Conservation (phyloP, 2,113 vertebrate genomes). For the Triplophysa siluroides region DNA sequence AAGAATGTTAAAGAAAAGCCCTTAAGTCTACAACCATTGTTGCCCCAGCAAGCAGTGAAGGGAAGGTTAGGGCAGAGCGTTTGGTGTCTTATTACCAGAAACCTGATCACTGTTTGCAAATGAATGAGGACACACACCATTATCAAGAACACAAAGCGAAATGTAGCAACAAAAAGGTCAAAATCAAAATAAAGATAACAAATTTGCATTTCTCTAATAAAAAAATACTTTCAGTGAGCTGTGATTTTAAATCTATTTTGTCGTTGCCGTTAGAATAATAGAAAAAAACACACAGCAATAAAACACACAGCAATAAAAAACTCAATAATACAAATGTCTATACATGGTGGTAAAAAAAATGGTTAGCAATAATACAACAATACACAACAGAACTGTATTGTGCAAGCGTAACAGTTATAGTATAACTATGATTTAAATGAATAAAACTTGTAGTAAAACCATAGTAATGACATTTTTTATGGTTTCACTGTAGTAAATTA, state of each 20-base stretch:
- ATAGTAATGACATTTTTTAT: no score
- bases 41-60: constrained; percentile 21
- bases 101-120: constrained; percentile 59
- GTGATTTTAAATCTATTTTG: no score
- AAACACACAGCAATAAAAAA: no score
- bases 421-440: neutral
- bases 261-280: neutral
- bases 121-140: constrained; percentile 14
- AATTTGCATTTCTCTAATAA: neutral
- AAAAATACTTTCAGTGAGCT: neutral
- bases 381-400: no score
- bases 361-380: no score
- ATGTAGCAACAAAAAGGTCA: neutral
- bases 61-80: constrained; percentile 47
- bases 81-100: constrained; percentile 67
- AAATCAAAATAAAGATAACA: neutral
- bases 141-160: constrained; percentile 11
- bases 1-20: constrained; percentile 28
- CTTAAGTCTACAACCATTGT: constrained; percentile 31
- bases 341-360: no score
- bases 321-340: no score
- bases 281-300: neutral
- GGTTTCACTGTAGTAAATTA: no score
- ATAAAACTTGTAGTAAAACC: no score
- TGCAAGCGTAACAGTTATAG: neutral